A percentile compares a stretch with the other conserved stretches of the same genome.
Evolutionary conservation across 2,888 invertebrate species (phyloP).

Genomic region (Onthophagus sagittarius): DNA sequence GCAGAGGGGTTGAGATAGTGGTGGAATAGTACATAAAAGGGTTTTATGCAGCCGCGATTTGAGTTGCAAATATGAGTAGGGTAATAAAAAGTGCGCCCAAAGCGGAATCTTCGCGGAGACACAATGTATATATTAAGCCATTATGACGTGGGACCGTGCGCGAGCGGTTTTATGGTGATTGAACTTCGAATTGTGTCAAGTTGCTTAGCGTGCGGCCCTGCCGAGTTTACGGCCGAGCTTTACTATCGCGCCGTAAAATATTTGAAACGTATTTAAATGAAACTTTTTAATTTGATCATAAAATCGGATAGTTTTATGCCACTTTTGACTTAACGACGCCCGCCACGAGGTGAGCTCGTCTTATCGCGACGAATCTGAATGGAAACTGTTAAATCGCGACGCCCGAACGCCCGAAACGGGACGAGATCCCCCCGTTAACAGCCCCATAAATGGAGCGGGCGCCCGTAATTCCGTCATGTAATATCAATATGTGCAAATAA

Average conservation of each 20-base stretch:
- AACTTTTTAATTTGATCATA: slow-evolving; percentile 47
- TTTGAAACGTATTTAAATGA: slow-evolving; percentile 47
- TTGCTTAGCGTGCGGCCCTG: slow-evolving; percentile 43
- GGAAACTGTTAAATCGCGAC: slow-evolving; percentile 34
- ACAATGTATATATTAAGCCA: slow-evolving; percentile 39
- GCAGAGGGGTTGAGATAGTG: not conserved
- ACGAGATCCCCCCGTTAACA: slow-evolving; percentile 39
- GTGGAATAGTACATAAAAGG: not conserved
- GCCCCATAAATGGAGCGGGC: slow-evolving; percentile 32
- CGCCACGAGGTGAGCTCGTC: slow-evolving; percentile 30
- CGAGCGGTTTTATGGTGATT: slow-evolving; percentile 46
- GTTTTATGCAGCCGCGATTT: slow-evolving; percentile 13
- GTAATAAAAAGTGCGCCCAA: slow-evolving; percentile 18
- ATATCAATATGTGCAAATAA: slow-evolving; percentile 30
- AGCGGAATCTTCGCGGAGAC: slow-evolving; percentile 11
- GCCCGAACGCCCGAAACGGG: slow-evolving; percentile 32
- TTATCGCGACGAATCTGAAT: slow-evolving; percentile 37
- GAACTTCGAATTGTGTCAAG: slow-evolving; percentile 46
- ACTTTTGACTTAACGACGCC: slow-evolving; percentile 43
- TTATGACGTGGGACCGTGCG: slow-evolving; percentile 40
- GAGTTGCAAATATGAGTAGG: slow-evolving; percentile 14
- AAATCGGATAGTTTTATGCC: slow-evolving; percentile 46
- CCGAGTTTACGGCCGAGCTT: slow-evolving; percentile 43
- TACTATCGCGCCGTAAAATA: slow-evolving; percentile 45
- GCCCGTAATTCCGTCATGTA: slow-evolving; percentile 25